Conservation (phyloP, 2,797 vertebrate genomes). For the Gymnoscopelus braueri region DNA sequence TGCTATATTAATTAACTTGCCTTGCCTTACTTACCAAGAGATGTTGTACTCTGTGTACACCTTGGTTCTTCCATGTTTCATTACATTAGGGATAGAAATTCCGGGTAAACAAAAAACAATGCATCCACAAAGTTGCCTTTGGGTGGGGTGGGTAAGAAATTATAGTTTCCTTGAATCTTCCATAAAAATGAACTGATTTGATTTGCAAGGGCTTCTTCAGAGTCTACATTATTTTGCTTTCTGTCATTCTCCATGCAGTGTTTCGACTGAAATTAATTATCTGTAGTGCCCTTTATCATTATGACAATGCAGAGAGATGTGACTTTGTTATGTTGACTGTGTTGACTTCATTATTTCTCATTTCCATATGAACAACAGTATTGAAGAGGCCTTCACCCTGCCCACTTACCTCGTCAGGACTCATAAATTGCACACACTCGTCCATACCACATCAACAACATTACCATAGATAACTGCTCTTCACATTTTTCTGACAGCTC, state of each 20-base stretch:
- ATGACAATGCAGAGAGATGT: conserved; percentile 62
- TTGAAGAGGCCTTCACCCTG: conserved; percentile 65
- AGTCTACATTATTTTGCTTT: conserved; percentile 36
- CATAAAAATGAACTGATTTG: no score
- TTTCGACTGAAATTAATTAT: conserved; percentile 71
- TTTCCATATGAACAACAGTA: conserved; percentile 69
- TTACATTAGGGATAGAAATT: no score
- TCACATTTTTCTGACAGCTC: conserved; percentile 54
- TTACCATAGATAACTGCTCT: conserved; percentile 60
- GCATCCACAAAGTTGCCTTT: no score
- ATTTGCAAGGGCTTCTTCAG: conserved; percentile 52
- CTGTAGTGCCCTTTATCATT: conserved; percentile 60
- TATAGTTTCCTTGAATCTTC: no score
- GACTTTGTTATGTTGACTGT: conserved; percentile 50
- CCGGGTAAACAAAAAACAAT: no score
- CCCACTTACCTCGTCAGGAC: conserved; percentile 52
- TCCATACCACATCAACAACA: conserved; percentile 30
- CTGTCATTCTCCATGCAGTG: conserved; percentile 36
- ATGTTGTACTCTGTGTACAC: no score
- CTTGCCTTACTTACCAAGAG: no score
- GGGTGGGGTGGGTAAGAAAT: no score
- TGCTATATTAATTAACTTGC: no score
- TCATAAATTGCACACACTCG: conserved; percentile 44
- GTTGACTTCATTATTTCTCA: conserved; percentile 75
- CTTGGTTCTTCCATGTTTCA: no score